Conservation (phyloP, 2,888 invertebrate species). For the Theristus sp. region DNA sequence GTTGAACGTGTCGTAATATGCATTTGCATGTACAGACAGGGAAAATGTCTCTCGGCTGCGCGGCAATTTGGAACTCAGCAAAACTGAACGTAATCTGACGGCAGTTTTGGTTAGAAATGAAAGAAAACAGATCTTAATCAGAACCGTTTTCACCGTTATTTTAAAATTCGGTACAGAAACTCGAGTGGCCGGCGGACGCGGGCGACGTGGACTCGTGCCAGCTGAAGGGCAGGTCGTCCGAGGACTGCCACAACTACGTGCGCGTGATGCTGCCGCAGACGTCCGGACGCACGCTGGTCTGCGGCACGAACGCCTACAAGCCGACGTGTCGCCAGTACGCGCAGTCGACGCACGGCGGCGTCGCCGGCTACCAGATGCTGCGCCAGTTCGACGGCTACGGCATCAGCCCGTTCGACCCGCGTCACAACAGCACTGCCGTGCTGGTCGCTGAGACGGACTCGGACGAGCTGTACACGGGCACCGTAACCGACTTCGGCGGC, state of each 20-base stretch:
- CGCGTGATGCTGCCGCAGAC: slow-evolving; percentile 56
- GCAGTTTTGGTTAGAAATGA: no score
- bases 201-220: slow-evolving; percentile 14
- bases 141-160: no score
- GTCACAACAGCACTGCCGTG: slow-evolving; percentile 68
- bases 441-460: slow-evolving; percentile 11
- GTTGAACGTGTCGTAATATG: no score
- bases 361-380: background rate
- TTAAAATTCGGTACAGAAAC: no score
- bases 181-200: slow-evolving; percentile 15
- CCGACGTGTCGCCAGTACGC: slow-evolving; percentile 60
- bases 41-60: no score
- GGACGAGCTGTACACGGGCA: slow-evolving; percentile 10
- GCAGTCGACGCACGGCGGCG: slow-evolving; percentile 9
- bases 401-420: slow-evolving; percentile 73
- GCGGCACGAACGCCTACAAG: slow-evolving; percentile 83
- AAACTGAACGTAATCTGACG: no score
- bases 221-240: slow-evolving; percentile 16
- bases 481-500: slow-evolving; percentile 68
- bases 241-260: slow-evolving; percentile 59
- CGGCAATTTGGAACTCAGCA: no score
- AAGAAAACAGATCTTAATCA: no score
- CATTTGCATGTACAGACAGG: no score
- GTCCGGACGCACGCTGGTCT: slow-evolving; percentile 52
- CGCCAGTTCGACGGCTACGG: slow-evolving; percentile 28